Evolutionary conservation across 2,797 vertebrate genomes (phyloP).

Genomic region (Urophycis tenuis): DNA sequence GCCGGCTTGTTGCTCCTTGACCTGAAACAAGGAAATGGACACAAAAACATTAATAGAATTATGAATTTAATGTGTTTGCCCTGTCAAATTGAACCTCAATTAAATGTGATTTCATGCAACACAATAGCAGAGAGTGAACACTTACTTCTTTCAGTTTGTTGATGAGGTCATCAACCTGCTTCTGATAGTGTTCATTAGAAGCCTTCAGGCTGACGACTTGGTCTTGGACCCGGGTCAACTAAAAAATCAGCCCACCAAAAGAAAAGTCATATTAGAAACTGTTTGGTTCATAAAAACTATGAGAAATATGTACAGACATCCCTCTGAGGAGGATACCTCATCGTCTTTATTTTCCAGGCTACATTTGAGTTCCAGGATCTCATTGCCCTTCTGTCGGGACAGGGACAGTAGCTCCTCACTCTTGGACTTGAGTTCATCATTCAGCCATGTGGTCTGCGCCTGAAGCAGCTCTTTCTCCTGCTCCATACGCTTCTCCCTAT

Average conservation of each 20-base stretch:
- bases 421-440: conserved; percentile 85
- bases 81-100: not conserved
- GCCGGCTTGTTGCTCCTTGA: conserved; percentile 82
- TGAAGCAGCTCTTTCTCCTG: conserved; percentile 91
- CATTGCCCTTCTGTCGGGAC: conserved; percentile 85
- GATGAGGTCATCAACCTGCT: conserved; percentile 84
- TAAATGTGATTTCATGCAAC: not conserved
- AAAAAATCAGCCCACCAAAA: conserved; percentile 22
- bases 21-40: conserved; percentile 58
- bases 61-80: not conserved
- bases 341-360: conserved; percentile 88
- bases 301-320: not conserved
- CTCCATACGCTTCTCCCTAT: conserved; percentile 90
- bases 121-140: not conserved
- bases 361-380: conserved; percentile 89
- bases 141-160: conserved; percentile 86
- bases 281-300: not conserved
- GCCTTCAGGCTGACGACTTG: conserved; percentile 82
- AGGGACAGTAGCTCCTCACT: conserved; percentile 86
- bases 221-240: conserved; percentile 84
- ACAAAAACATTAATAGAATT: not conserved
- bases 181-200: conserved; percentile 85
- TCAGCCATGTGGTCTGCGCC: conserved; percentile 86
- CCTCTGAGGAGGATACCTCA: conserved; percentile 68
- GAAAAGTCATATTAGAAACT: not conserved